Percentiles rank a stretch among this genome's conserved stretches.
These are phyloP conservation scores for Lepidurus packardi DNA, from an alignment of 1,140 invertebrate species.

Conservation along the genomic window DNA sequence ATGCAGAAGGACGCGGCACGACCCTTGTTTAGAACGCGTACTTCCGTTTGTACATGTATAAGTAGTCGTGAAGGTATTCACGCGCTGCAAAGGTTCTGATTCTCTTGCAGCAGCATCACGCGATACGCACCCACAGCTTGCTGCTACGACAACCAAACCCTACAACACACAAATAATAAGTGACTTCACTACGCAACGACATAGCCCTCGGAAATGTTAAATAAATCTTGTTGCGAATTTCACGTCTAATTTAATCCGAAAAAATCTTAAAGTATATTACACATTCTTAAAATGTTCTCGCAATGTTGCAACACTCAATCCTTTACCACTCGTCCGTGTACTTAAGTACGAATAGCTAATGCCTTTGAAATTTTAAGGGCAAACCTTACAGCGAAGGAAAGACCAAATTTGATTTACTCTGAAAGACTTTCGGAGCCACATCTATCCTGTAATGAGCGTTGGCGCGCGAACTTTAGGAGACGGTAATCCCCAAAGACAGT, in stretches of 20 bases:
- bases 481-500: background rate
- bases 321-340: too few relatives aligned
- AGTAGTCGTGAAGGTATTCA: conserved; percentile 25
- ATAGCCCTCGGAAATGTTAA: background rate
- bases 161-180: background rate
- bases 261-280: too few relatives aligned
- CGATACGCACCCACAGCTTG: background rate
- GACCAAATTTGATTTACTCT: too few relatives aligned
- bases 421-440: too few relatives aligned
- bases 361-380: too few relatives aligned
- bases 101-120: background rate
- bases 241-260: too few relatives aligned
- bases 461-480: background rate
- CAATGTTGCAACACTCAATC: too few relatives aligned
- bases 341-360: too few relatives aligned
- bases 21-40: conserved; percentile 6
- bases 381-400: too few relatives aligned
- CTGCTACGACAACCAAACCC: background rate
- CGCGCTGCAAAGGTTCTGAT: conserved; percentile 16
- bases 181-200: background rate
- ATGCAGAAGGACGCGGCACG: background rate
- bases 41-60: background rate
- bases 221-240: background rate
- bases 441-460: background rate
- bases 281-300: too few relatives aligned